Evolutionary conservation across 2,888 invertebrate genomes (phyloP).

Genomic region (Hyalella azteca): DNA sequence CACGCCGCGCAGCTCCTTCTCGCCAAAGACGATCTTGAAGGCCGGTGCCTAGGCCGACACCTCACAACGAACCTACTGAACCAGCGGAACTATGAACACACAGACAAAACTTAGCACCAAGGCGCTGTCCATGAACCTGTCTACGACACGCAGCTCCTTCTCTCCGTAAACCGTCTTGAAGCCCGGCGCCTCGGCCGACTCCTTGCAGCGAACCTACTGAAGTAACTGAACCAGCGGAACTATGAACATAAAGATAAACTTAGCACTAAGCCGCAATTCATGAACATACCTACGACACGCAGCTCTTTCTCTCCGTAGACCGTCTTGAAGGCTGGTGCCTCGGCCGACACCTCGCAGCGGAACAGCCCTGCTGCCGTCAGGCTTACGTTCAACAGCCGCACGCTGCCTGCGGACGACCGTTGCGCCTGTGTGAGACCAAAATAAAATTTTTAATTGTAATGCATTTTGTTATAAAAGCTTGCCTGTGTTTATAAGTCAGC

Average conservation of each 20-base stretch:
- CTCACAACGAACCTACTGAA: constrained; percentile 58
- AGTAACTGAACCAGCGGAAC: too few relatives aligned
- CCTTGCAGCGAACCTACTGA: too few relatives aligned
- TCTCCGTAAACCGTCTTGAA: constrained; percentile 54
- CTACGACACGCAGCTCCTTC: constrained; percentile 41
- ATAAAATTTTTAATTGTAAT: too few relatives aligned
- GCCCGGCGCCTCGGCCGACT: constrained; percentile 53
- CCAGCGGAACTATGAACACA: too few relatives aligned
- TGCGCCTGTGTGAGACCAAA: not conserved
- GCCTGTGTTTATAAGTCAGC: too few relatives aligned
- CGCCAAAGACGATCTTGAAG: constrained; percentile 54
- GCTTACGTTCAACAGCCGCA: constrained; percentile 48
- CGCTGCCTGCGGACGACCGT: constrained; percentile 43
- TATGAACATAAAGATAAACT: too few relatives aligned
- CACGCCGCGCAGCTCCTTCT: constrained; percentile 42
- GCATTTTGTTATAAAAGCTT: too few relatives aligned
- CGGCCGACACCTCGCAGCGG: constrained; percentile 58
- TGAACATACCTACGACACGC: constrained; percentile 46
- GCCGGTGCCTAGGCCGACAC: constrained; percentile 57
- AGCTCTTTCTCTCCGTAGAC: constrained; percentile 45
- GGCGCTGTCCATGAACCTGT: too few relatives aligned
- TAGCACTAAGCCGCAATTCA: too few relatives aligned
- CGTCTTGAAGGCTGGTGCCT: constrained; percentile 57
- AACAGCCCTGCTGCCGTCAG: constrained; percentile 53
- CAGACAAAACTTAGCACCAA: too few relatives aligned